A percentile compares a stretch with the other conserved stretches of the same genome.
These are phyloP conservation scores for Dicaeum eximium DNA, from an alignment of 2,113 vertebrate genomes.

Conservation along the genomic window DNA sequence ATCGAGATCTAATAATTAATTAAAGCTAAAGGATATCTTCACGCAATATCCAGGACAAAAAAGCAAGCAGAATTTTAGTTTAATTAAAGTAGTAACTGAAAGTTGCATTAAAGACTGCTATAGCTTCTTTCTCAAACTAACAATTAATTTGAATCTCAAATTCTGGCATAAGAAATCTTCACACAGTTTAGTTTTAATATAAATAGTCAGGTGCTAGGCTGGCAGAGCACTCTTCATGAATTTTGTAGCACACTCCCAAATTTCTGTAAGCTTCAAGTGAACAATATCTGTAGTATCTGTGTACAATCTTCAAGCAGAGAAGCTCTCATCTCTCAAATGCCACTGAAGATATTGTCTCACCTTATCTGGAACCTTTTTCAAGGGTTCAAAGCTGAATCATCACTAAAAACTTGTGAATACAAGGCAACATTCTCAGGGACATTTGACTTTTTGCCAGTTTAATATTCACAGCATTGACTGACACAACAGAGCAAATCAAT, in stretches of 20 bases:
- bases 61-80: background rate
- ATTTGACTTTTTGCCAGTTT: background rate
- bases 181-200: background rate
- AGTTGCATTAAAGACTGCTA: background rate
- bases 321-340: background rate
- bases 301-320: background rate
- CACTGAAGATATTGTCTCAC: background rate
- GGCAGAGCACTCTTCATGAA: background rate
- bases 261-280: background rate
- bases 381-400: background rate
- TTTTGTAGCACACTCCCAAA: background rate
- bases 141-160: background rate
- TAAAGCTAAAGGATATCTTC: background rate
- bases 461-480: accelerated
- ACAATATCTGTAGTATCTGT: background rate
- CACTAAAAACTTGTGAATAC: background rate
- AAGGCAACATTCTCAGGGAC: background rate
- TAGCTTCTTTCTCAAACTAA: background rate
- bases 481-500: background rate
- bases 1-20: background rate
- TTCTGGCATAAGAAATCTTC: background rate
- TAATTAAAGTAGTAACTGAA: background rate
- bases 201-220: background rate
- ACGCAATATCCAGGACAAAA: background rate
- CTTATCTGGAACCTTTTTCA: background rate